These are phyloP conservation scores for Sula dactylatra DNA, from an alignment of 2,113 vertebrate species.

Conservation along the genomic window DNA sequence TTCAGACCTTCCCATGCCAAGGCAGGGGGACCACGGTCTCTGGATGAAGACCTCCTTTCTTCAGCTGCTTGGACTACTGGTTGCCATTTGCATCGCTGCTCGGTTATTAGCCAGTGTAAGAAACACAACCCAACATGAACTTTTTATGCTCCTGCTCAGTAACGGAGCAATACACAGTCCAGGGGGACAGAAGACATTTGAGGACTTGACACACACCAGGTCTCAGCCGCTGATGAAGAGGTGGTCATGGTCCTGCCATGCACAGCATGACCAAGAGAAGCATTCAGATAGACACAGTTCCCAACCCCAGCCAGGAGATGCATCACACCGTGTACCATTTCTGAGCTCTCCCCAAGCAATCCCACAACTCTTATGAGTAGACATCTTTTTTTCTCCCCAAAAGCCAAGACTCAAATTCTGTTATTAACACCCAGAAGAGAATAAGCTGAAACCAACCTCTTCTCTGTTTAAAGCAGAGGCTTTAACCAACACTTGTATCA, in stretches of 20 bases:
- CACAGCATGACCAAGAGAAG: neutral
- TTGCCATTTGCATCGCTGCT: neutral
- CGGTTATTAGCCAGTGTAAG: fast-evolving
- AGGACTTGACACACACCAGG: neutral
- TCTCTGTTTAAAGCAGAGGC: neutral
- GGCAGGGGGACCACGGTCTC: neutral
- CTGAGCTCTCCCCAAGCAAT: neutral
- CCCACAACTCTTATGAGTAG: neutral
- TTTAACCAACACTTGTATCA: neutral
- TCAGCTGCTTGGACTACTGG: neutral
- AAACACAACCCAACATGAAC: fast-evolving
- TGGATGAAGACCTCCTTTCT: neutral
- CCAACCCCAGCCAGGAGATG: neutral
- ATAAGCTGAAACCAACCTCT: neutral
- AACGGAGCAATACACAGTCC: fast-evolving
- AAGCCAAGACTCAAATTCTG: neutral
- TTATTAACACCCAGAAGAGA: neutral
- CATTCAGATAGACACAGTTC: neutral
- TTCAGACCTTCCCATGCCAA: neutral
- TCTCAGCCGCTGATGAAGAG: neutral
- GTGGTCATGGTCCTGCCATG: neutral
- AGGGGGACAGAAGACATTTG: neutral
- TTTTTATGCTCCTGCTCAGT: neutral
- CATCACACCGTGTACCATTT: neutral
- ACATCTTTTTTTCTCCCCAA: neutral